Base-by-base conservation (phyloP, 2,113 vertebrate species). In the Cromileptes altivelis region DNA sequence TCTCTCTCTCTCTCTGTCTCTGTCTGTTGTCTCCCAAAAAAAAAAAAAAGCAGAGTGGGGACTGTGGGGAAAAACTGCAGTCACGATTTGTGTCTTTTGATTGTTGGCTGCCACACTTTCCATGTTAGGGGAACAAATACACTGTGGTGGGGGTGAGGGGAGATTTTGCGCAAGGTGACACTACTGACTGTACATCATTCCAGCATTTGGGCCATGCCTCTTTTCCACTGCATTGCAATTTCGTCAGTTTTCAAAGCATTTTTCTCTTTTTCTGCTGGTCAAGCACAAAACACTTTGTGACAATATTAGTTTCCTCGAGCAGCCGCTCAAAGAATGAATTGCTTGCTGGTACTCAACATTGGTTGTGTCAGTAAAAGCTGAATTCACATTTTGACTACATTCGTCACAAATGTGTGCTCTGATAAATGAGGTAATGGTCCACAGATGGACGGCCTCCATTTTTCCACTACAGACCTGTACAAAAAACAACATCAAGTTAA, bases 261-360 rank as follows among this genome's bases (percentile, higher is more conserved):
- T 88, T 74, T 90, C 71, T 85, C 30, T 70, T 73, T 90, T 92
- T 90, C 86, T 91, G 90, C 89, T 84, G 85, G 71, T 79, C 61
- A 42, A 81, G 88, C 90, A 92, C 58, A 90, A 91, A 90, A 50
- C 62, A 23, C n/a, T 85, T 69, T 81, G 78, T 62, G 73, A 71
- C 82, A 78, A 57, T 77, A 80, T 87, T 78, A 68, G 86, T 87
- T 92, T 89, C 57, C 70, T 70, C 0, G 12, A 60, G 71, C 65
- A 83, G 84, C 62, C 21, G 40, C 71, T 82, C 57, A 25, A 50
- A 64, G 75, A 78, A 84, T 25, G 64, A 81, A 78, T 75, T 19
- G 75, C 80, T 75, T 18, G 30, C 64, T 19, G 55, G 25, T 6
- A 27, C 53, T 79, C 69, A 55, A 58, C 79, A 37, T 58, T 0